These are phyloP conservation scores for Chelonus insularis DNA, from an alignment of 1,140 invertebrate genomes.

Conservation along the genomic window DNA sequence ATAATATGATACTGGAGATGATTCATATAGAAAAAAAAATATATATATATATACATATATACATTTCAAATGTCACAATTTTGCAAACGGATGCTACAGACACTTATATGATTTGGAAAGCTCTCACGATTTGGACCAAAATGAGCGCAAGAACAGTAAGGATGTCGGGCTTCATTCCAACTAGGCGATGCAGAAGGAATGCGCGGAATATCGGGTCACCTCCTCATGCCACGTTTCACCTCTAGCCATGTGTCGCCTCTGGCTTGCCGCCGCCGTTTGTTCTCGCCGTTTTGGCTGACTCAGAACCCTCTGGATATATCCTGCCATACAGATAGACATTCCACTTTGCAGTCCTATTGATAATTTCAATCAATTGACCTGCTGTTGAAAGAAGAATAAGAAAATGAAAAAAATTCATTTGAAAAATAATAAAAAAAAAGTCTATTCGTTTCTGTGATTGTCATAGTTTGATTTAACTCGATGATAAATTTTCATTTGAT, in stretches of 20 bases:
- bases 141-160: conserved; percentile 7
- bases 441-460: no score
- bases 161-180: conserved; percentile 7
- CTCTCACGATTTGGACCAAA: not conserved
- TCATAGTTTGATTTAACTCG: no score
- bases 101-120: conserved; percentile 1
- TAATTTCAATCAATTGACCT: conserved; percentile 7
- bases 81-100: not conserved
- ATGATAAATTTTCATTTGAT: no score
- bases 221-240: conserved; percentile 12
- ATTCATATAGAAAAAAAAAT: not conserved
- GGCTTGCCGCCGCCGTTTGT: conserved; percentile 3
- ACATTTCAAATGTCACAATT: not conserved
- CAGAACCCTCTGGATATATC: conserved; percentile 4
- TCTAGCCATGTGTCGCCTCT: conserved; percentile 24
- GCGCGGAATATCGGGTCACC: conserved; percentile 28
- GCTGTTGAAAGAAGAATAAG: not conserved
- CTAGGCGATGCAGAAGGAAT: conserved; percentile 26
- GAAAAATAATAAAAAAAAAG: no score
- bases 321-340: not conserved
- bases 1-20: no score
- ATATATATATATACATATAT: not conserved
- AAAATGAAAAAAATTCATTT: no score
- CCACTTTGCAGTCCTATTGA: conserved; percentile 5
- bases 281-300: conserved; percentile 19